phyloP scores from a whole-genome alignment of 2,797 vertebrate genomes.

The Poeciliopsis presidionis region DNA sequence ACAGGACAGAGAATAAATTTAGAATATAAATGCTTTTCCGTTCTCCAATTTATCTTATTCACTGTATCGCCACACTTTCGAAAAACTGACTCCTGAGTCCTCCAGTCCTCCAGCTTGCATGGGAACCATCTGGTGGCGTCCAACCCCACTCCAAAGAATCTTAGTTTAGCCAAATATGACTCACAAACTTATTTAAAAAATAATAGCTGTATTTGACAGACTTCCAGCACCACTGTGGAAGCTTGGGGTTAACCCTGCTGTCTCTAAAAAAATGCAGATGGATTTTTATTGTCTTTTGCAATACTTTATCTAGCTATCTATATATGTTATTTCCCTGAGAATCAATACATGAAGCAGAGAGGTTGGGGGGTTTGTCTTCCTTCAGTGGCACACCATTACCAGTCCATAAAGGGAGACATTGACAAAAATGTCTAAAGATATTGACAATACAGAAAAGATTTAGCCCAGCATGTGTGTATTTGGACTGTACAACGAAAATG shows the following conservation, averaged over 20 bases:
- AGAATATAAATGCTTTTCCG: neutral
- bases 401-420: neutral
- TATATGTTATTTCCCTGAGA: neutral
- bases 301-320: neutral
- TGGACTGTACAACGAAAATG: neutral
- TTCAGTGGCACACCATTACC: neutral
- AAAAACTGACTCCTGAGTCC: neutral
- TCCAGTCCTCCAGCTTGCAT: neutral
- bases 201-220: neutral
- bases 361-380: neutral
- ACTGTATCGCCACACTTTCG: neutral
- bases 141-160: neutral
- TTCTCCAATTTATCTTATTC: neutral
- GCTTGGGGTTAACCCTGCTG: neutral
- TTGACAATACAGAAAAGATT: neutral
- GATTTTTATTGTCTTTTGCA: neutral
- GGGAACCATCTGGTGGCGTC: neutral
- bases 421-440: no score
- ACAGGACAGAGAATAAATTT: neutral
- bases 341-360: neutral
- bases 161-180: neutral
- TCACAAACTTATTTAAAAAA: neutral
- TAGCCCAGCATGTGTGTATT: neutral
- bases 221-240: slow-evolving; percentile 28
- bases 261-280: neutral